Evolutionary conservation across 1,140 invertebrate genomes (phyloP), one percentile per base, ranked within the genome.

Genomic region (Leptonema lineaticorne): DNA sequence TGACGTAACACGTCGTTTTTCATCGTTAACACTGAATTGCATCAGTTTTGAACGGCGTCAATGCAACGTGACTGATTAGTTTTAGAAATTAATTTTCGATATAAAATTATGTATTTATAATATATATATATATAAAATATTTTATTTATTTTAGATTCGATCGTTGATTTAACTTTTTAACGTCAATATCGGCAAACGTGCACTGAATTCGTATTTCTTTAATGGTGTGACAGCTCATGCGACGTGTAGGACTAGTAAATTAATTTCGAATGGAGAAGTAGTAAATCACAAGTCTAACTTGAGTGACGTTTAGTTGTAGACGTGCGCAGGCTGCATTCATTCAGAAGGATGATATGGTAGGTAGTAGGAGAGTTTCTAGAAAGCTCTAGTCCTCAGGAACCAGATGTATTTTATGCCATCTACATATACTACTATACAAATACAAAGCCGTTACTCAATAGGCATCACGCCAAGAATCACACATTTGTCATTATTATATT

Each of bases 401-500:
- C 26, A 50, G 63, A 50, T 26, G 46, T 30, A 5, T n/a, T n/a
- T n/a, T n/a, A n/a, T 26, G 16, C 46, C 41, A 26, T 1, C 1
- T 9, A 48, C 46, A 16, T 18, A 8, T 3, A 48, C 46, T 20
- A 22, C n/a, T 20, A 6, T 41, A 11, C n/a, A 7, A 22, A 4
- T 14, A 14, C 37, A 24, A 62, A 37, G 59, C 9, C 9, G 22
- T 30, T 6, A 41, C 48, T 67, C 64, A 70, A 70, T 70, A 70
- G 65, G 64, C 68, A 58, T 56, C 56, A 33, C 63, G 63, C 63
- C 68, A 63, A 67, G 64, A 70, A 70, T 67, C 69, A 70, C 69
- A 70, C 64, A 64, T 58, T 64, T 70, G 69, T 70, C 69, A 70
- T n/a, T n/a, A n/a, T n/a, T n/a, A n/a, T n/a, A n/a, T n/a, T n/a